phyloP scores from a whole-genome alignment of 2,113 vertebrate genomes.

The Carollia perspicillata region DNA sequence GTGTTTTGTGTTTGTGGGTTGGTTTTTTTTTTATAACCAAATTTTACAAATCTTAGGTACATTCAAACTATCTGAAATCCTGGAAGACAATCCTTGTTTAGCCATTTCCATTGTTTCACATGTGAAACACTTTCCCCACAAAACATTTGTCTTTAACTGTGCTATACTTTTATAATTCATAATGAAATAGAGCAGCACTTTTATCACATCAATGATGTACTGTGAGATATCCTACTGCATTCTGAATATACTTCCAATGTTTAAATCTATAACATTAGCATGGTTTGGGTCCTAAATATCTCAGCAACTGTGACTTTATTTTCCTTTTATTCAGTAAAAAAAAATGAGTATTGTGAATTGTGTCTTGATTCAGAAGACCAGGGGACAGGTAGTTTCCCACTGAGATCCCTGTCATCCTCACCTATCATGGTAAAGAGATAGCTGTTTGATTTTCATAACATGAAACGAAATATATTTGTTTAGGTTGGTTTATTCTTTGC shows the following conservation, averaged over 20 bases:
- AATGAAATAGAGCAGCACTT: not conserved
- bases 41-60: not conserved
- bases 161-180: not conserved
- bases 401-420: not conserved
- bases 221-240: not conserved
- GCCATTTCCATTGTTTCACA: not conserved
- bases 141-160: not conserved
- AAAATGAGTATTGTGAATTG: not conserved
- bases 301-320: not conserved
- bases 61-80: not conserved
- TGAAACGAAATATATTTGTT: conserved; percentile 28
- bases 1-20: not conserved
- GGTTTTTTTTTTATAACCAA: not conserved
- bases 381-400: not conserved
- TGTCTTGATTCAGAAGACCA: conserved; percentile 8
- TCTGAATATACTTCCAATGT: not conserved
- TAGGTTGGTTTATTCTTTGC: conserved; percentile 36
- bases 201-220: too few relatives aligned
- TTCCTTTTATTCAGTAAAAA: not conserved
- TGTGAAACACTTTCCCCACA: not conserved
- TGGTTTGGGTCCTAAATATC: not conserved
- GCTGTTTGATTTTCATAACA: conserved; percentile 37
- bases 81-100: not conserved
- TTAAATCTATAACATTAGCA: not conserved
- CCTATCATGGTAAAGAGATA: not conserved